phyloP scores from a whole-genome alignment of 2,797 vertebrate genomes.

The Lemur catta region DNA sequence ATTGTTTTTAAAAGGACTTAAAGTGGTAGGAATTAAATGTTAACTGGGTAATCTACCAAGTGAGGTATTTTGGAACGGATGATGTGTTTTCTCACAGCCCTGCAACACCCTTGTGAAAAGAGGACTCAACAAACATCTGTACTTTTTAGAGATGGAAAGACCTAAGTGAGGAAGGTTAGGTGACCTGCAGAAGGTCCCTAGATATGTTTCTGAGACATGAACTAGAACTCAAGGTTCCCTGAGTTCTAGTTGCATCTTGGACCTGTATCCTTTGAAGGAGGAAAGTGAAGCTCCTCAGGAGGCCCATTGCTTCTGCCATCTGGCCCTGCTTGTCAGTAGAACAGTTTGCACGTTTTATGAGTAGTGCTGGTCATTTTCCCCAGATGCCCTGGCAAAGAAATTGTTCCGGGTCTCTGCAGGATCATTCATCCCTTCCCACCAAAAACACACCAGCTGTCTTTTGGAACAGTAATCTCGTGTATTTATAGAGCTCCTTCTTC shows the following conservation, averaged over 20 bases:
- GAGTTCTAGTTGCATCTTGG: background rate
- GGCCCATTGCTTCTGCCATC: background rate
- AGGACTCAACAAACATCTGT: background rate
- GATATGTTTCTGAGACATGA: background rate
- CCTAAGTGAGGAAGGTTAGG: background rate
- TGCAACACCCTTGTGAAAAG: background rate
- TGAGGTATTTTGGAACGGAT: background rate
- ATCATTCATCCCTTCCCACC: slow-evolving; percentile 43
- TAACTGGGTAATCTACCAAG: background rate
- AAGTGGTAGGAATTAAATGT: background rate
- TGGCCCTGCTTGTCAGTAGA: background rate
- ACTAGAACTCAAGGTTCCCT: background rate
- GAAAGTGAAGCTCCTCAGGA: background rate
- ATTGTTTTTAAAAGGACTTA: background rate
- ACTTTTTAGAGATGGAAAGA: background rate
- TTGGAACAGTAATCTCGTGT: slow-evolving; percentile 14
- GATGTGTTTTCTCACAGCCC: background rate
- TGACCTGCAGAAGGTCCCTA: background rate
- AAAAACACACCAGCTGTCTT: slow-evolving; percentile 63
- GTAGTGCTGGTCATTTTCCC: slow-evolving; percentile 45
- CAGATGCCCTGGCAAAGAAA: slow-evolving; percentile 51
- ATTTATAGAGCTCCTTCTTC: slow-evolving; percentile 31
- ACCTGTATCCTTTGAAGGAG: background rate
- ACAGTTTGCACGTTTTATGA: slow-evolving; percentile 51
- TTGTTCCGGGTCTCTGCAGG: background rate